Evolutionary conservation across 2,888 invertebrate species (phyloP), one percentile per base, ranked within the genome.

Genomic region (Xanthorhoe spadicearia): DNA sequence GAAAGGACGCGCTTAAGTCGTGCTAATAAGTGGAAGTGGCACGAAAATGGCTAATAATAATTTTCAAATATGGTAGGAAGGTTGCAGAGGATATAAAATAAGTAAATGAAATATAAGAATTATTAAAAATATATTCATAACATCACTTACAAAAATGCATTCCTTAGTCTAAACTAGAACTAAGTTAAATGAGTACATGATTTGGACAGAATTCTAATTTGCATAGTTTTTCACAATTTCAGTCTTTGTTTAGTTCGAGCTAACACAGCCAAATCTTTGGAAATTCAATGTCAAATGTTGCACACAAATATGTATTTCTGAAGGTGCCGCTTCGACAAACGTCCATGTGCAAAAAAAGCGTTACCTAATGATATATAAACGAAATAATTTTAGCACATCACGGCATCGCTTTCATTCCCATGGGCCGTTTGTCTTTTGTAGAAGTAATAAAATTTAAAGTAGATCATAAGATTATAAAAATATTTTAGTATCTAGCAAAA

Each of bases 201-300:
- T 82, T 82, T 78, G 79, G 80, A 73, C 77, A 77, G 80, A 77
- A 79, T 76, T 79, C 83, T 79, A 81, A 85, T 81, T 80, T 79
- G 80, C 79, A 81, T 77, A 76, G 87, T 57, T 58, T 59, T 58
- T 52, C 38, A 64, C 43, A 68, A 61, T 58, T 68, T 68, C 89
- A 89, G 89, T 89, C 89, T 89, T 48, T 89, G 80, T 78, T 77
- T 76, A 79, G 77, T 78, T 80, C 74, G 75, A 80, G 75, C 73
- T 49, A 43, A 83, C 90, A 92, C 92, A 91, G 91, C 91, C 91
- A 84, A 89, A 88, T 87, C 90, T 91, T 91, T 90, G 90, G 87
- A 81, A 82, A 80, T 72, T 73, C 66, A 66, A 71, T 74, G 66
- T 48, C 19, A 43, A 55, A 18, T 50, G 35, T 52, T 54, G 28